Conservation (phyloP, 2,113 vertebrate species). For the Neodon shergylaensis region DNA sequence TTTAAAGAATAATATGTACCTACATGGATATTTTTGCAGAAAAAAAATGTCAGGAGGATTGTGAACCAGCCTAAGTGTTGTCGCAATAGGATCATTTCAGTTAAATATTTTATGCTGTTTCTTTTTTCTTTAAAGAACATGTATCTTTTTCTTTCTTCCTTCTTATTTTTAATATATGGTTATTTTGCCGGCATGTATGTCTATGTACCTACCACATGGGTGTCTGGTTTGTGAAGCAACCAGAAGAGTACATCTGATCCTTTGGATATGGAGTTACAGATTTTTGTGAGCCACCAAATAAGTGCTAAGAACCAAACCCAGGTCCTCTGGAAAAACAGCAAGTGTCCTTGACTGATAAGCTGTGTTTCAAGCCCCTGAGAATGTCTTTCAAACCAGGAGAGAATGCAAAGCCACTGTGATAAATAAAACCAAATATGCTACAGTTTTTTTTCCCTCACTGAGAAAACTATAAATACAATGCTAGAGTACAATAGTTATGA, state of each 20-base stretch:
- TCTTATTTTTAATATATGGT: neutral
- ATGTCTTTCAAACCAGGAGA: conserved; percentile 39
- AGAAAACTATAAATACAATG: conserved; percentile 34
- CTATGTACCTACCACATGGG: neutral
- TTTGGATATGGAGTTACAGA: neutral
- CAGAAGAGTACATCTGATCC: neutral
- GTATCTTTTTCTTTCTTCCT: neutral
- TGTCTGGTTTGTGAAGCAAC: neutral
- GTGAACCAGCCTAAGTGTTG: neutral
- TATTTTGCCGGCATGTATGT: neutral
- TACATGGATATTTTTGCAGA: neutral
- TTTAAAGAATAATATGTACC: neutral
- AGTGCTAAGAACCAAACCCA: neutral
- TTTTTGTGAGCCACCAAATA: neutral
- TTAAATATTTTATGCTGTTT: neutral
- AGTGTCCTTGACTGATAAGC: neutral
- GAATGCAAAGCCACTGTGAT: neutral
- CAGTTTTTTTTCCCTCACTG: neutral
- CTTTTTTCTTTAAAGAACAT: neutral
- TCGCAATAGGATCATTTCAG: neutral
- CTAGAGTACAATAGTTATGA: neutral
- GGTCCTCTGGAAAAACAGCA: neutral
- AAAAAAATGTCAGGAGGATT: neutral
- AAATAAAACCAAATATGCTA: conserved; percentile 18
- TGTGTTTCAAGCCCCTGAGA: neutral